Evolutionary conservation across 2,113 vertebrate species (phyloP).

Genomic region (Clarias batrachus): DNA sequence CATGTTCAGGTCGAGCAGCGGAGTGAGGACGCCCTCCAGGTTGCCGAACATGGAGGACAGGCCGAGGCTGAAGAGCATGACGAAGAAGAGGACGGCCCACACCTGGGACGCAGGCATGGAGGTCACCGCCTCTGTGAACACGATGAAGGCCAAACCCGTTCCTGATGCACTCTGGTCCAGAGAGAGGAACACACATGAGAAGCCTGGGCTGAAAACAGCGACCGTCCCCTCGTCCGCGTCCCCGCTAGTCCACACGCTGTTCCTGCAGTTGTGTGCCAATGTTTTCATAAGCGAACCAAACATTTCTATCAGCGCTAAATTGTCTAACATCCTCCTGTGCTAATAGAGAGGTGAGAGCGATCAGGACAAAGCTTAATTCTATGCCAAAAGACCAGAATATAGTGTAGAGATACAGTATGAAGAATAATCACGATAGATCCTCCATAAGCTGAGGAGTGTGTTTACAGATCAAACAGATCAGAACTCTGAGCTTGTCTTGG

Average conservation of each 20-base stretch:
- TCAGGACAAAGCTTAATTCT: too few relatives aligned
- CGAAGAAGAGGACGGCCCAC: slow-evolving; percentile 90
- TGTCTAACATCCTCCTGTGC: background rate
- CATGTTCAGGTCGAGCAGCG: slow-evolving; percentile 76
- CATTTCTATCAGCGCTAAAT: too few relatives aligned
- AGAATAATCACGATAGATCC: too few relatives aligned
- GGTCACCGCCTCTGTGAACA: slow-evolving; percentile 84
- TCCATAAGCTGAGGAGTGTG: too few relatives aligned
- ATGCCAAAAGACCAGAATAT: too few relatives aligned
- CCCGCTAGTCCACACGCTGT: too few relatives aligned
- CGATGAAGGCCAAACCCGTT: slow-evolving; percentile 86
- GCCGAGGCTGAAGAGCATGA: slow-evolving; percentile 87
- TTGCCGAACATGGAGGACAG: slow-evolving; percentile 93
- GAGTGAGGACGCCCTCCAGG: slow-evolving; percentile 81
- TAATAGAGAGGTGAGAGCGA: too few relatives aligned
- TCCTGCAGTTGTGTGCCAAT: too few relatives aligned
- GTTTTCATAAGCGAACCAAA: too few relatives aligned
- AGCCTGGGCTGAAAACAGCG: background rate
- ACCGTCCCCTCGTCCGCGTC: background rate
- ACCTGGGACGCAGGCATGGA: slow-evolving; percentile 84
- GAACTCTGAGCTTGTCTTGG: too few relatives aligned
- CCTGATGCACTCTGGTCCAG: slow-evolving; percentile 80
- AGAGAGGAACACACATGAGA: background rate
- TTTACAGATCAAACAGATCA: too few relatives aligned
- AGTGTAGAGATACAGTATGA: too few relatives aligned